A percentile compares a stretch with the other conserved stretches of the same genome.
Evolutionary conservation across 2,797 vertebrate species (phyloP).

Genomic region (Muraenolepis orangiensis): DNA sequence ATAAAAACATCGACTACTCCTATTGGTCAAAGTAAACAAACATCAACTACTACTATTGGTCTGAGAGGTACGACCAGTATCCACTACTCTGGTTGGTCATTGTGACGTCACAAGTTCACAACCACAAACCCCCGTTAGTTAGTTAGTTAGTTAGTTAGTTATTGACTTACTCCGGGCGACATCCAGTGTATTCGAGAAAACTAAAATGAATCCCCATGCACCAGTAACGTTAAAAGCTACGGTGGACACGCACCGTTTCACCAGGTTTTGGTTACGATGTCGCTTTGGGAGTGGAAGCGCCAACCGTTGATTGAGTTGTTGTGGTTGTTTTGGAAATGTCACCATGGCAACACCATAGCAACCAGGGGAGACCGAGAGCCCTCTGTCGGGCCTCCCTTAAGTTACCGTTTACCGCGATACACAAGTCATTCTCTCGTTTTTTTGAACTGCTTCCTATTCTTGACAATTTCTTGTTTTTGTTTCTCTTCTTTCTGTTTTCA

Average conservation of each 20-base stretch:
- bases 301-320: background rate
- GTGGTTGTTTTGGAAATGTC: conserved; percentile 44
- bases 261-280: no score
- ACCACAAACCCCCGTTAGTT: no score
- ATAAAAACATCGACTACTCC: no score
- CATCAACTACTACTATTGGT: no score
- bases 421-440: background rate
- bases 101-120: no score
- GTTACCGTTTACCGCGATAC: background rate
- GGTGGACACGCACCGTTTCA: background rate
- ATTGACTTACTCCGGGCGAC: background rate
- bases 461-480: conserved; percentile 15
- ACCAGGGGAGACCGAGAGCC: conserved; percentile 27
- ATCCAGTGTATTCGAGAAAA: background rate
- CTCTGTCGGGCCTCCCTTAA: conserved; percentile 30
- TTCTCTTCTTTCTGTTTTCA: conserved; percentile 8
- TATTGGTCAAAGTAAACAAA: no score
- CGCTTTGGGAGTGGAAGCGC: no score
- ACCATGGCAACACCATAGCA: conserved; percentile 58
- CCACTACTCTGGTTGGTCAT: no score
- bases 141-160: background rate
- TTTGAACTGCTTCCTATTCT: background rate
- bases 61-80: no score
- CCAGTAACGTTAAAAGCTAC: background rate
- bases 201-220: background rate